Conservation (phyloP, 2,797 vertebrate genomes). For the Apogon talboti region DNA sequence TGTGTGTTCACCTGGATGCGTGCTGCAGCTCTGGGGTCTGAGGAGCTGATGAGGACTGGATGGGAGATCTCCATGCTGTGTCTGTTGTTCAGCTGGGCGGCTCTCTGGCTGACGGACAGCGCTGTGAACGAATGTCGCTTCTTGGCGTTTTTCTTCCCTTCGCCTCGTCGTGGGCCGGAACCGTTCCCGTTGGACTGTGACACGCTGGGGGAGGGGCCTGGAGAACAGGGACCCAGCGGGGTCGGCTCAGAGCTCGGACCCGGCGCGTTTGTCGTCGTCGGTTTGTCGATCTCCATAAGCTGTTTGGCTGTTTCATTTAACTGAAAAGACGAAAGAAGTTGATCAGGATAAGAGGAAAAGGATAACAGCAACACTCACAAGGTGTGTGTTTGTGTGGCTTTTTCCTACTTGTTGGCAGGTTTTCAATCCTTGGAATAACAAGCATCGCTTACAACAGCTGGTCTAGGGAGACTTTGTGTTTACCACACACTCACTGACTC, state of each 20-base stretch:
- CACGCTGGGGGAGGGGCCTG: conserved; percentile 76
- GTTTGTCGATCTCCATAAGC: conserved; percentile 97
- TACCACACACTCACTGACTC: conserved; percentile 32
- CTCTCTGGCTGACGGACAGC: conserved; percentile 95
- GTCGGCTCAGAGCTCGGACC: conserved; percentile 80
- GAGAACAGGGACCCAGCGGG: conserved; percentile 71
- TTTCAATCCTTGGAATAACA: conserved; percentile 56
- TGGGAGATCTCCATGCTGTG: conserved; percentile 99
- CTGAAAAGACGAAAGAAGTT: conserved; percentile 69
- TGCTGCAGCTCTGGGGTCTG: conserved; percentile 92
- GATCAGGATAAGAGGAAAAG: conserved; percentile 4
- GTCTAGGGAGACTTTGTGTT: conserved; percentile 40
- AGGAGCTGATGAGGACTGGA: conserved; percentile 97
- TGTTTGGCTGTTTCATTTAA: conserved; percentile 97
- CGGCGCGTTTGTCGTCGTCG: conserved; percentile 79
- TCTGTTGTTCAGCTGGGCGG: conserved; percentile 93
- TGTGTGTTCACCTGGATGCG: conserved; percentile 84
- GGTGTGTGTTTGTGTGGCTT: conserved; percentile 41
- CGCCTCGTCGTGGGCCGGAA: conserved; percentile 84
- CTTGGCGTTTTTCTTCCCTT: conserved; percentile 98
- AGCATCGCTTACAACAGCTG: conserved; percentile 58
- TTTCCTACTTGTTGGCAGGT: conserved; percentile 49
- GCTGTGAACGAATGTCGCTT: conserved; percentile 97
- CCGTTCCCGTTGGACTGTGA: conserved; percentile 80
- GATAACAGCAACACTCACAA: conserved; percentile 11